These are phyloP conservation scores for Acleris literana DNA, from an alignment of 2,888 invertebrate genomes.

Conservation along the genomic window DNA sequence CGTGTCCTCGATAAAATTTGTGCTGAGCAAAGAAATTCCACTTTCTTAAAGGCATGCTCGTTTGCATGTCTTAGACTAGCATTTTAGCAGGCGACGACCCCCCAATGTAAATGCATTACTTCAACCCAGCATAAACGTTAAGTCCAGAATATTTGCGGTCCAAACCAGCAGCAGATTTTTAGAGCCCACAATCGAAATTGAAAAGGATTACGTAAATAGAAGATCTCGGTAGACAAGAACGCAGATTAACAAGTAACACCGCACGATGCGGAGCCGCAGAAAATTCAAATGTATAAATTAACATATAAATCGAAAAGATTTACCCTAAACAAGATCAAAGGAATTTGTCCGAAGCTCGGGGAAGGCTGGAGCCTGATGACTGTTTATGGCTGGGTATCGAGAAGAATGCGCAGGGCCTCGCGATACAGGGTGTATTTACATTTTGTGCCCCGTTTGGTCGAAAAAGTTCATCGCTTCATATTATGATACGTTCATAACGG, in stretches of 20 bases:
- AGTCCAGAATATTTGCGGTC: slow-evolving; percentile 17
- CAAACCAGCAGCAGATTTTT: slow-evolving; percentile 15
- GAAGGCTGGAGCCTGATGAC: slow-evolving; percentile 65
- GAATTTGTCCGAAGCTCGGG: slow-evolving; percentile 74
- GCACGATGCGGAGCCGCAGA: slow-evolving; percentile 61
- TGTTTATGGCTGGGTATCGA: slow-evolving; percentile 63
- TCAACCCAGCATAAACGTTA: slow-evolving; percentile 2
- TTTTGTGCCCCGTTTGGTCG: slow-evolving; percentile 56
- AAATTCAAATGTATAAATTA: slow-evolving; percentile 80
- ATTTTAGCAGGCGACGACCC: slow-evolving; percentile 39
- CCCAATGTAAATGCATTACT: slow-evolving; percentile 29
- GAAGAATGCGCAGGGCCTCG: slow-evolving; percentile 52
- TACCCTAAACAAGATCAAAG: slow-evolving; percentile 81
- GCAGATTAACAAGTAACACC: slow-evolving; percentile 69
- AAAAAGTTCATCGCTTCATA: slow-evolving; percentile 49
- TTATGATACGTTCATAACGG: slow-evolving; percentile 40
- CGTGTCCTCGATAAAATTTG: slow-evolving; percentile 75
- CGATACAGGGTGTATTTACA: slow-evolving; percentile 59
- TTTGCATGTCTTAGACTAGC: slow-evolving; percentile 62
- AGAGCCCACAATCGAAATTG: slow-evolving; percentile 42
- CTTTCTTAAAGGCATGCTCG: slow-evolving; percentile 56
- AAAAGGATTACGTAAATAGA: slow-evolving; percentile 54
- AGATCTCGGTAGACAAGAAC: slow-evolving; percentile 57
- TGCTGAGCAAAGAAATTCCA: slow-evolving; percentile 71
- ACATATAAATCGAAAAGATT: slow-evolving; percentile 83